A percentile compares a stretch with the other conserved stretches of the same genome.
These are phyloP conservation scores for Ecdyonurus torrentis DNA, from an alignment of 2,888 invertebrate species.

Conservation along the genomic window DNA sequence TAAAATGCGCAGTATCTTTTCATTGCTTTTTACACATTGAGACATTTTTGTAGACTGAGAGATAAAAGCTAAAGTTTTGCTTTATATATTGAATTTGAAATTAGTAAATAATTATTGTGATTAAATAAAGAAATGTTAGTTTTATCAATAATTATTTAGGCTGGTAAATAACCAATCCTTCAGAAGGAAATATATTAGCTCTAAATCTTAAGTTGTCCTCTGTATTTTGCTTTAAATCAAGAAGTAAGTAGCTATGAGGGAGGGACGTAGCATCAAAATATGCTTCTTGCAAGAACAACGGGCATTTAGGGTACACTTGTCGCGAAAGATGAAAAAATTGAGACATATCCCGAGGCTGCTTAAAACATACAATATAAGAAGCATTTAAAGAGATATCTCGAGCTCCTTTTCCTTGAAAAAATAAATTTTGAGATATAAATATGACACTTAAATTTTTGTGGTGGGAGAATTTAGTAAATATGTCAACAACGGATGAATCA, in stretches of 20 bases:
- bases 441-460: background rate
- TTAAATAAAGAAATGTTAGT: too few species aligned
- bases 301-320: constrained; percentile 12
- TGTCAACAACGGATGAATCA: background rate
- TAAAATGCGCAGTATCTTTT: background rate
- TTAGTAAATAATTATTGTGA: too few species aligned
- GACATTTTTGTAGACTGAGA: background rate
- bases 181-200: background rate
- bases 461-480: background rate
- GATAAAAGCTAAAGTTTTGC: background rate
- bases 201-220: background rate
- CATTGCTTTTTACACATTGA: background rate
- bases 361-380: constrained; percentile 12
- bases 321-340: constrained; percentile 11
- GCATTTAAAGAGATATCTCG: constrained; percentile 12
- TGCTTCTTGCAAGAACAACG: constrained; percentile 13
- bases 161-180: background rate
- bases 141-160: background rate
- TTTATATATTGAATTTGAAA: background rate
- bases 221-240: background rate
- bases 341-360: constrained; percentile 13
- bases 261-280: constrained; percentile 11
- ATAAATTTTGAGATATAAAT: background rate
- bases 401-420: background rate
- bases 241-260: constrained; percentile 10